Conservation (phyloP, 2,888 invertebrate genomes). For the Drosophila subsilvestris region DNA sequence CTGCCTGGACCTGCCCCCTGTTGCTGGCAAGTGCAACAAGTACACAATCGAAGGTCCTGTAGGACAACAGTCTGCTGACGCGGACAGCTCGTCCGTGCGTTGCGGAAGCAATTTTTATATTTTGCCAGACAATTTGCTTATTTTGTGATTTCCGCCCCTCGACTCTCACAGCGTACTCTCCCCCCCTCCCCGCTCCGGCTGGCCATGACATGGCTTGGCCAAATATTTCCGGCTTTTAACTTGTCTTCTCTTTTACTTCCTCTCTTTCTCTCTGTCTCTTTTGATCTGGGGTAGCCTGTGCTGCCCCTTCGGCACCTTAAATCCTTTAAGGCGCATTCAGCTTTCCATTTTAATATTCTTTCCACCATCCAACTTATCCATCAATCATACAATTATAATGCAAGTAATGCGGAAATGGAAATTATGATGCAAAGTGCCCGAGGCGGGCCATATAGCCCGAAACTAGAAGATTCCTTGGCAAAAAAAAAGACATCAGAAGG, state of each 20-base stretch:
- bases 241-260: conserved; percentile 26
- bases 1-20: no score
- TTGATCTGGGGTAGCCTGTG: not conserved
- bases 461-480: no score
- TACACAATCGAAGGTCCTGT: conserved; percentile 21
- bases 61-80: conserved; percentile 39
- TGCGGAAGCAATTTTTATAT: conserved; percentile 84
- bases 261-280: conserved; percentile 12
- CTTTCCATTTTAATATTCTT: conserved; percentile 7
- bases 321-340: conserved; percentile 53
- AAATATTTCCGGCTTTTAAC: conserved; percentile 81
- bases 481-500: no score
- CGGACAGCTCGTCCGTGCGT: conserved; percentile 60
- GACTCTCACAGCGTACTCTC: not conserved
- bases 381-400: conserved; percentile 29
- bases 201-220: conserved; percentile 30
- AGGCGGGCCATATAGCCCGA: no score
- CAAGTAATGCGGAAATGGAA: not conserved
- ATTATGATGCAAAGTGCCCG: no score
- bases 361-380: not conserved
- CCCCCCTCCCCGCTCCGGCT: conserved; percentile 29
- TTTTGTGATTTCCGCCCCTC: conserved; percentile 83
- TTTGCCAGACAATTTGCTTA: conserved; percentile 84
- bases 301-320: not conserved
- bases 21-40: conserved; percentile 24